A percentile compares a stretch with the other conserved stretches of the same genome.
Evolutionary conservation across 1,140 invertebrate species (phyloP).

Genomic region (Penaeus japonicus): DNA sequence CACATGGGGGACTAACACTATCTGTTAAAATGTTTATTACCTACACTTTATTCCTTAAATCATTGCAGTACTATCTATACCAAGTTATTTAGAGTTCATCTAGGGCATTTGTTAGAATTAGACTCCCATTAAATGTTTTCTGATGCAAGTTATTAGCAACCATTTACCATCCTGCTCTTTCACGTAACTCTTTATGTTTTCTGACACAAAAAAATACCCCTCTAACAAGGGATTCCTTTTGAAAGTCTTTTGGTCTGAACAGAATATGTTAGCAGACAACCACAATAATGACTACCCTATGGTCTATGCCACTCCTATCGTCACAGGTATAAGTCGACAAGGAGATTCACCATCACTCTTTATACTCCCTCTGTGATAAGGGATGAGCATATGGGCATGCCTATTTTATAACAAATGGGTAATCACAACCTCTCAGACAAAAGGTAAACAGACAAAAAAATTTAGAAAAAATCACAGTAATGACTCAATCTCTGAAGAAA

Average conservation of each 20-base stretch:
- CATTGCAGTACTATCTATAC: slow-evolving; percentile 32
- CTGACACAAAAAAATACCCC: too few species aligned
- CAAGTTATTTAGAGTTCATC: background rate
- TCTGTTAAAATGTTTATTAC: slow-evolving; percentile 34
- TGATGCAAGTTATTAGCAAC: too few species aligned
- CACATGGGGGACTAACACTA: slow-evolving; percentile 41
- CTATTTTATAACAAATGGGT: background rate
- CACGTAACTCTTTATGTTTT: too few species aligned
- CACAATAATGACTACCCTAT: too few species aligned
- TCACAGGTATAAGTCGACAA: too few species aligned
- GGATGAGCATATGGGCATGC: background rate
- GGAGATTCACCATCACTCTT: background rate
- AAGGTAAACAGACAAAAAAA: background rate
- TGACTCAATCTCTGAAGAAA: too few species aligned
- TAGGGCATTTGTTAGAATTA: background rate
- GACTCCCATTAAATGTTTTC: background rate
- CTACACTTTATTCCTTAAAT: slow-evolving; percentile 41
- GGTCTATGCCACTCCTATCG: too few species aligned
- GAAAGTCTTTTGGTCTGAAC: too few species aligned
- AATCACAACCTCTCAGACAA: background rate
- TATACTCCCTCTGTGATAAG: background rate
- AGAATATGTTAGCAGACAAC: too few species aligned
- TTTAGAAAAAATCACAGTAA: too few species aligned
- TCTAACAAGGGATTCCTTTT: too few species aligned
- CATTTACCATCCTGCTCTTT: too few species aligned